phyloP scores from a whole-genome alignment of 2,888 invertebrate genomes.

The Atrina japonica region DNA sequence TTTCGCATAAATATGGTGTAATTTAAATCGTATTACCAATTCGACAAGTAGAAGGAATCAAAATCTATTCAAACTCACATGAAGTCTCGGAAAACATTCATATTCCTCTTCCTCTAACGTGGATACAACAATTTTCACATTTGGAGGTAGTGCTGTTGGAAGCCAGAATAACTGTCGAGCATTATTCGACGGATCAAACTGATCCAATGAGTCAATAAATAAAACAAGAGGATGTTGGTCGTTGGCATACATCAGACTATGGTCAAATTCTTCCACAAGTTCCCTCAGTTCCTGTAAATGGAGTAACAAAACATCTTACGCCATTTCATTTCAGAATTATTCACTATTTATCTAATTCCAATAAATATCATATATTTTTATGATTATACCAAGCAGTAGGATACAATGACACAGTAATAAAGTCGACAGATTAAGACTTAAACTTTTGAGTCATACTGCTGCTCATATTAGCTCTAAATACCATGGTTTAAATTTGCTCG shows the following conservation, averaged over 20 bases:
- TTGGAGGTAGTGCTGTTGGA: conserved; percentile 51
- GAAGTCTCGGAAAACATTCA: conserved; percentile 63
- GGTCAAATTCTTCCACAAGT: conserved; percentile 57
- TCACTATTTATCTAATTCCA: too few species aligned
- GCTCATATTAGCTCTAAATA: too few species aligned
- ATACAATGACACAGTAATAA: too few species aligned
- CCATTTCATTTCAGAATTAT: not conserved
- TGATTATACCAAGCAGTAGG: too few species aligned
- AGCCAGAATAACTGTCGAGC: conserved; percentile 68
- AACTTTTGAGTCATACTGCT: too few species aligned
- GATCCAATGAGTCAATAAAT: conserved; percentile 72
- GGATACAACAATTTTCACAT: conserved; percentile 68
- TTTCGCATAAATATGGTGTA: too few species aligned
- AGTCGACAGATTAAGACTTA: too few species aligned
- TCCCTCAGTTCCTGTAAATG: conserved; percentile 64
- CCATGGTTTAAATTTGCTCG: too few species aligned
- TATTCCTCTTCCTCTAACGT: conserved; percentile 69
- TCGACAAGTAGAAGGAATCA: not conserved
- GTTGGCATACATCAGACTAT: conserved; percentile 48
- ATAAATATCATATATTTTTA: too few species aligned
- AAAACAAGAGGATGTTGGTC: conserved; percentile 57
- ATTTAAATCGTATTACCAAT: too few species aligned
- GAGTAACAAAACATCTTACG: too few species aligned
- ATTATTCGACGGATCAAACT: conserved; percentile 65
- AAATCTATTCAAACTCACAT: conserved; percentile 51